Evolutionary conservation across 2,113 vertebrate genomes (phyloP).

Genomic region (Seriola aureovittata): DNA sequence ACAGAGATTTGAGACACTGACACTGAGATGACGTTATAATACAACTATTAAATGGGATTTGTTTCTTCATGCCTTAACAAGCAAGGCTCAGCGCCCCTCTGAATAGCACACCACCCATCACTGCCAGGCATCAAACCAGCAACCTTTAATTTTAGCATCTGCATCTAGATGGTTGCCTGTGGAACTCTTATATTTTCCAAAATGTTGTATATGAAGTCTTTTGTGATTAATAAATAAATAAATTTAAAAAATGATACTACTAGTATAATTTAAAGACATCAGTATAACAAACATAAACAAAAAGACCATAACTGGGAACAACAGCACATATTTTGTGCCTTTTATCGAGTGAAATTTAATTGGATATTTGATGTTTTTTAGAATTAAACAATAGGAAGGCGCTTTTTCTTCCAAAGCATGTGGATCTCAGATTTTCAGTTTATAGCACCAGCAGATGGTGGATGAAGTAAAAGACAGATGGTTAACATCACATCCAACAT

Average conservation of each 20-base stretch:
- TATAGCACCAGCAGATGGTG: conserved; percentile 54
- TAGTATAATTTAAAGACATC: no score
- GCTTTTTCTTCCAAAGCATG: conserved; percentile 34
- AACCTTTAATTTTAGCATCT: no score
- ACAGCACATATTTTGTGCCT: neutral
- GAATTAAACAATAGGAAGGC: conserved; percentile 19
- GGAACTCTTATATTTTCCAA: no score
- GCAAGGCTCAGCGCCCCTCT: no score
- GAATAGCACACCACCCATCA: neutral
- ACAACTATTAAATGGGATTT: no score
- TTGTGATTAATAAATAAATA: no score
- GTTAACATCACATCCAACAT: conserved; percentile 63
- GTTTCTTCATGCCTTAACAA: no score
- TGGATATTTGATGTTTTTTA: neutral
- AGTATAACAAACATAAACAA: neutral
- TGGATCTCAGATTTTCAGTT: conserved; percentile 7
- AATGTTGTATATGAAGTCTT: no score
- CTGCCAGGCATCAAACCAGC: neutral
- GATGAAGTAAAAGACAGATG: conserved; percentile 57
- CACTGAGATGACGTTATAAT: no score
- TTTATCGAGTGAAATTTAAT: neutral
- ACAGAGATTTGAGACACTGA: no score
- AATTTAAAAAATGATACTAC: no score
- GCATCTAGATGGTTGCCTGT: no score
- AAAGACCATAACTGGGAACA: neutral